phyloP scores from a whole-genome alignment of 1,140 invertebrate species.

The Leptinotarsa undecemlineata region DNA sequence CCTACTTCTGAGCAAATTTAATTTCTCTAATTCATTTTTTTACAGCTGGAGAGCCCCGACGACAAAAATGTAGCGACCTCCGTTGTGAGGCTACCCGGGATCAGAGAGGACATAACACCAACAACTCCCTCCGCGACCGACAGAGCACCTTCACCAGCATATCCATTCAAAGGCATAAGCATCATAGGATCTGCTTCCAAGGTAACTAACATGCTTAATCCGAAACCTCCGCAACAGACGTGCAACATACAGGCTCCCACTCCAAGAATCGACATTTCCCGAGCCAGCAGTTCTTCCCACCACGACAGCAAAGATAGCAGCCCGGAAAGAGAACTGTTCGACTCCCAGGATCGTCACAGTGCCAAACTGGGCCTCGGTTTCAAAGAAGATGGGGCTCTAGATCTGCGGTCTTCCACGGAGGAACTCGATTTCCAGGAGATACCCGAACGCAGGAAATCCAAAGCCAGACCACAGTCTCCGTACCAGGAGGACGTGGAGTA shows the following conservation, averaged over 20 bases:
- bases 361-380: slow-evolving; percentile 62
- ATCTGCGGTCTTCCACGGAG: slow-evolving; percentile 82
- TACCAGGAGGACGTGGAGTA: slow-evolving; percentile 32
- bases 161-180: slow-evolving; percentile 46
- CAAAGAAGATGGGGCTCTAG: slow-evolving; percentile 77
- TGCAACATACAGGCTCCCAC: slow-evolving; percentile 70
- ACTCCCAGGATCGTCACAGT: slow-evolving; percentile 52
- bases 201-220: slow-evolving; percentile 40
- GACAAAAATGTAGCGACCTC: slow-evolving; percentile 57
- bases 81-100: slow-evolving; percentile 67
- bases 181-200: slow-evolving; percentile 40
- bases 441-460: slow-evolving; percentile 57
- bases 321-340: slow-evolving; percentile 74
- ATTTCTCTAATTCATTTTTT: background rate
- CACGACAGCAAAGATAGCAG: slow-evolving; percentile 82
- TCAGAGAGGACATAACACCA: slow-evolving; percentile 65
- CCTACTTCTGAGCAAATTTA: too few relatives aligned
- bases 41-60: slow-evolving; percentile 64
- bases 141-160: slow-evolving; percentile 12
- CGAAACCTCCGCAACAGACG: slow-evolving; percentile 46
- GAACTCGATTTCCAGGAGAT: slow-evolving; percentile 80
- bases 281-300: slow-evolving; percentile 83
- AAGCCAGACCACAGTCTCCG: slow-evolving; percentile 55
- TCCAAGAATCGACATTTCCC: slow-evolving; percentile 83
- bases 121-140: slow-evolving; percentile 53